These are phyloP conservation scores for Rousettus leschenaultii DNA, from an alignment of 2,113 vertebrate genomes.

Conservation along the genomic window DNA sequence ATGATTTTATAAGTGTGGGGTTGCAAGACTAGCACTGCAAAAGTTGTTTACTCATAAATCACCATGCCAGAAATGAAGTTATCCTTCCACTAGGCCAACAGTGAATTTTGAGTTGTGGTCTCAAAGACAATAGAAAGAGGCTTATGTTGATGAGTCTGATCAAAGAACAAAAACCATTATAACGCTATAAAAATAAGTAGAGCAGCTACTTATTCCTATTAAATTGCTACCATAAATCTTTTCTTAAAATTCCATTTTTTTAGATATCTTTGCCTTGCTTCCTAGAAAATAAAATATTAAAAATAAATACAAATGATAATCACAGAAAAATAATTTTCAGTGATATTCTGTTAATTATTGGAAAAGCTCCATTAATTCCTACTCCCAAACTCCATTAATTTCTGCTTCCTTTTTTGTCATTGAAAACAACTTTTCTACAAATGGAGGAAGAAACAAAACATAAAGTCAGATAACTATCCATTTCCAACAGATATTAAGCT, in stretches of 20 bases:
- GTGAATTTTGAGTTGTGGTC: background rate
- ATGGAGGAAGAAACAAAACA: background rate
- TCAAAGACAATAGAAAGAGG: background rate
- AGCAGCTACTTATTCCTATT: background rate
- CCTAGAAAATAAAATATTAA: background rate
- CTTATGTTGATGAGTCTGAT: background rate
- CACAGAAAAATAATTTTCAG: background rate
- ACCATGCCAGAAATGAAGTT: background rate
- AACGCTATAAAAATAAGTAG: background rate
- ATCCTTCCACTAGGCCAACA: background rate
- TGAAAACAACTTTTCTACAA: background rate
- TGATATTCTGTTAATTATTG: background rate
- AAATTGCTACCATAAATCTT: background rate
- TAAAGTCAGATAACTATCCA: background rate
- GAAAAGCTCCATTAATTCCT: background rate
- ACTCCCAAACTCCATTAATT: background rate
- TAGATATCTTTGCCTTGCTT: background rate
- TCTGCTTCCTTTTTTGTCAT: background rate
- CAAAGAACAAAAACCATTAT: background rate
- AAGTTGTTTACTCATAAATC: background rate
- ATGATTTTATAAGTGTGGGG: conserved; percentile 18
- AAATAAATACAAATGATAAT: background rate
- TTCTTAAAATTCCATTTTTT: background rate
- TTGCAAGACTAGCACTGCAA: background rate
- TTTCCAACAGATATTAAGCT: background rate